These are phyloP conservation scores for Channa striata DNA, from an alignment of 2,797 vertebrate species.

Conservation along the genomic window DNA sequence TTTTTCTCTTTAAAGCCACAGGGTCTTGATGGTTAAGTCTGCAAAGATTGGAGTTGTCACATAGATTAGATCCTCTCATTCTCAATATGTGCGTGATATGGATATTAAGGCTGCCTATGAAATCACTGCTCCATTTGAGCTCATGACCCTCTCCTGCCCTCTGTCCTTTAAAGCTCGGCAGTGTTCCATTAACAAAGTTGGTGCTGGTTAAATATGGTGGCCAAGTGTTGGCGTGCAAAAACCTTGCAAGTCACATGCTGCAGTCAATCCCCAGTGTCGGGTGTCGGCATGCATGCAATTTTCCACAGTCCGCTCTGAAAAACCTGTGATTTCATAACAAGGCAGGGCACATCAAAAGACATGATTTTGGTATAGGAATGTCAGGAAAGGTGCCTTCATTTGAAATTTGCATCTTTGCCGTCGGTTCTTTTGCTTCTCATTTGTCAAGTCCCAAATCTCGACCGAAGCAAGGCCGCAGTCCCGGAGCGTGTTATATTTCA, in stretches of 20 bases:
- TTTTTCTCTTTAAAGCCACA: background rate
- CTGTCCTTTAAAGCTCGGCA: slow-evolving; percentile 61
- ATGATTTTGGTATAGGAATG: slow-evolving; percentile 2
- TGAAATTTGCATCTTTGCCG: background rate
- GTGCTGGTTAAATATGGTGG: slow-evolving; percentile 48
- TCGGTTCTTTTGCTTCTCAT: background rate
- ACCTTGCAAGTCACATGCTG: slow-evolving; percentile 48
- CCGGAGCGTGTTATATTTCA: slow-evolving; percentile 14
- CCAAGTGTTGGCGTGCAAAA: slow-evolving; percentile 55
- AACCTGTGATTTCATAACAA: background rate
- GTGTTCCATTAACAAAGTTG: slow-evolving; percentile 24
- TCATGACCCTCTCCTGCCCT: slow-evolving; percentile 54
- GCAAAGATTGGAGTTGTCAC: slow-evolving; percentile 18
- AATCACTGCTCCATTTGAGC: slow-evolving; percentile 30
- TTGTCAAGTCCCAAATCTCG: background rate
- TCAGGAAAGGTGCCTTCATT: background rate
- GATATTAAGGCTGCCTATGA: slow-evolving; percentile 30
- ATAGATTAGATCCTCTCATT: slow-evolving; percentile 13
- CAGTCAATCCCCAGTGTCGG: slow-evolving; percentile 63
- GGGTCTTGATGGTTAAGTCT: background rate
- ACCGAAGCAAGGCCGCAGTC: slow-evolving; percentile 10
- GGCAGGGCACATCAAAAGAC: background rate
- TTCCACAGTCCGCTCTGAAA: slow-evolving; percentile 44
- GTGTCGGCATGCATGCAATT: slow-evolving; percentile 68
- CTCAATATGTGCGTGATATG: background rate